Evolutionary conservation across 1,140 invertebrate species (phyloP).

Genomic region (Adoxophyes honmai): DNA sequence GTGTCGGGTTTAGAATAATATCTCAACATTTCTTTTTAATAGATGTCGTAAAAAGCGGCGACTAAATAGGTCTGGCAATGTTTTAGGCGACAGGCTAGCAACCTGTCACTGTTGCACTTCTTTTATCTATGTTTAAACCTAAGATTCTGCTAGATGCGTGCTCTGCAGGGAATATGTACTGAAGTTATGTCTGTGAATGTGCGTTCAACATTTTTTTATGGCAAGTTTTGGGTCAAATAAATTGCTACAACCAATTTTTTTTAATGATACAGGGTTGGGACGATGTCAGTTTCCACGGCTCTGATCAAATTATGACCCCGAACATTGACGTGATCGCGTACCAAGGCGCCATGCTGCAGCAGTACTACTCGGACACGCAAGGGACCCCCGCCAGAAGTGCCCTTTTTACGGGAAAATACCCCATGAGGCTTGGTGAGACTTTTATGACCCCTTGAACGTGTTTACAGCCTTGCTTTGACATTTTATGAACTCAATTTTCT

Average conservation of each 20-base stretch:
- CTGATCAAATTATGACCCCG: slow-evolving; percentile 87
- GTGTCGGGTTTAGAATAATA: too few relatives aligned
- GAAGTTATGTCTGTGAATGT: too few relatives aligned
- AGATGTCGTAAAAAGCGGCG: too few relatives aligned
- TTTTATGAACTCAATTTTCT: neutral
- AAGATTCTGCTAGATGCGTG: too few relatives aligned
- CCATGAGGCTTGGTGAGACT: slow-evolving; percentile 71
- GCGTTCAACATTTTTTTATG: too few relatives aligned
- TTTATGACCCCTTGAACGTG: neutral
- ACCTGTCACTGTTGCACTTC: too few relatives aligned
- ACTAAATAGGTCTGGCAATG: too few relatives aligned
- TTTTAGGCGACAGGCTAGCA: too few relatives aligned
- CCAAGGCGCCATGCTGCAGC: slow-evolving; percentile 82
- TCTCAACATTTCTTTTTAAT: too few relatives aligned
- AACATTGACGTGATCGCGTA: slow-evolving; percentile 90
- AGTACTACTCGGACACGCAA: slow-evolving; percentile 81
- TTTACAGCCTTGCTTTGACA: neutral
- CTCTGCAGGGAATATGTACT: too few relatives aligned
- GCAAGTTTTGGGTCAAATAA: too few relatives aligned
- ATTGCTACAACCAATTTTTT: neutral
- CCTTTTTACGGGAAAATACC: slow-evolving; percentile 87
- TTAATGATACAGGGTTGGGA: slow-evolving; percentile 83
- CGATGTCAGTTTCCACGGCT: slow-evolving; percentile 92
- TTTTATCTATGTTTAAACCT: too few relatives aligned
- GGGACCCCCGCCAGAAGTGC: slow-evolving; percentile 80